These are phyloP conservation scores for Hemicordylus capensis DNA, from an alignment of 2,113 vertebrate species.

Conservation along the genomic window DNA sequence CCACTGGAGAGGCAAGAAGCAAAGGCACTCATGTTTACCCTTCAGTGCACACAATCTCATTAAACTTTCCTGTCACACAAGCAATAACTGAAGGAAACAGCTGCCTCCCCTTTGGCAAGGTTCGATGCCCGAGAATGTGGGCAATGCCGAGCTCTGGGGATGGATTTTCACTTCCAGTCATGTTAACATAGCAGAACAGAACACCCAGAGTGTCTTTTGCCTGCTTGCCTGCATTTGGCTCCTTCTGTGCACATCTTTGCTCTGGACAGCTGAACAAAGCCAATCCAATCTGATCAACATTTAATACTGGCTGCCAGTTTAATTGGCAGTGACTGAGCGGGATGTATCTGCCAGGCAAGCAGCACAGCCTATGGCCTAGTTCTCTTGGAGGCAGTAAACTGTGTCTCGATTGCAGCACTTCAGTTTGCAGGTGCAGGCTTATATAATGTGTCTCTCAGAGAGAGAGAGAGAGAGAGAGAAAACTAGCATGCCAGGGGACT, in stretches of 20 bases:
- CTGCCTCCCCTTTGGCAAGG: neutral
- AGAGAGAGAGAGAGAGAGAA: neutral
- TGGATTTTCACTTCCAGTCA: conserved; percentile 32
- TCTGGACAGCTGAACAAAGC: neutral
- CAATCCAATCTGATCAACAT: neutral
- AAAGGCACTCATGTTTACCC: neutral
- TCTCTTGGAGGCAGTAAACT: neutral
- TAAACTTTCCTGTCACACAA: neutral
- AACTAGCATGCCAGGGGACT: neutral
- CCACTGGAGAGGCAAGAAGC: neutral
- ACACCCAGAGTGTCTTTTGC: conserved; percentile 9
- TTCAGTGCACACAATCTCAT: neutral
- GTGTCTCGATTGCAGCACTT: neutral
- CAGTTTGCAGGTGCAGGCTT: neutral
- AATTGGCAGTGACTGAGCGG: neutral
- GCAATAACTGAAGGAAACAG: neutral
- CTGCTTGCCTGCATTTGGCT: neutral
- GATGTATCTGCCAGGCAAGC: neutral
- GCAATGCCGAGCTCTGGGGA: neutral
- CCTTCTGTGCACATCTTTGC: neutral
- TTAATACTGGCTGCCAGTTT: neutral
- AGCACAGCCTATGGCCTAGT: neutral
- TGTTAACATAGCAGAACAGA: conserved; percentile 5
- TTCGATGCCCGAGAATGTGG: neutral
- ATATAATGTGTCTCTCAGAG: neutral